These are phyloP conservation scores for Sturnira hondurensis DNA, from an alignment of 2,113 vertebrate species.

Conservation along the genomic window DNA sequence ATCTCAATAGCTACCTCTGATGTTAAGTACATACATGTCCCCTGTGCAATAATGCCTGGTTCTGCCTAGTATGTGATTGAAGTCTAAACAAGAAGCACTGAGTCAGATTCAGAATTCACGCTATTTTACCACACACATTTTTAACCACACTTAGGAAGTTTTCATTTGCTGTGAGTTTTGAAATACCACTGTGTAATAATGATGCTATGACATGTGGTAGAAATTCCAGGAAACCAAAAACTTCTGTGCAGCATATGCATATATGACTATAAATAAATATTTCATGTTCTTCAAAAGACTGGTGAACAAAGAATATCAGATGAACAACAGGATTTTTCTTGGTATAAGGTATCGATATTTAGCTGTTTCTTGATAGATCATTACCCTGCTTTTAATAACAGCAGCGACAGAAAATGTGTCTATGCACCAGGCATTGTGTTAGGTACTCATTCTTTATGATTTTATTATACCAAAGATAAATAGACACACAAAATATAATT, in stretches of 20 bases:
- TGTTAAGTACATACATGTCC: background rate
- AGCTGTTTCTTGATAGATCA: background rate
- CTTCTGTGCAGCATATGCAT: background rate
- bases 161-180: background rate
- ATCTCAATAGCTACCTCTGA: background rate
- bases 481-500: background rate
- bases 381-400: background rate
- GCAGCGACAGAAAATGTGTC: background rate
- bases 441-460: background rate
- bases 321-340: background rate
- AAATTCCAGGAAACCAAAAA: background rate
- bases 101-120: background rate
- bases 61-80: background rate
- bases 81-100: background rate
- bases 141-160: background rate
- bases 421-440: background rate
- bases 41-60: background rate
- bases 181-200: background rate
- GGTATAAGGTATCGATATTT: background rate
- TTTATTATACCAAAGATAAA: background rate
- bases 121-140: background rate
- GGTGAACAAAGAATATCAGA: background rate
- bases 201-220: background rate
- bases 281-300: background rate
- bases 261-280: background rate